A percentile compares a stretch with the other conserved stretches of the same genome.
These are phyloP conservation scores for Ochropacha duplaris DNA, from an alignment of 2,888 invertebrate species.

Conservation along the genomic window DNA sequence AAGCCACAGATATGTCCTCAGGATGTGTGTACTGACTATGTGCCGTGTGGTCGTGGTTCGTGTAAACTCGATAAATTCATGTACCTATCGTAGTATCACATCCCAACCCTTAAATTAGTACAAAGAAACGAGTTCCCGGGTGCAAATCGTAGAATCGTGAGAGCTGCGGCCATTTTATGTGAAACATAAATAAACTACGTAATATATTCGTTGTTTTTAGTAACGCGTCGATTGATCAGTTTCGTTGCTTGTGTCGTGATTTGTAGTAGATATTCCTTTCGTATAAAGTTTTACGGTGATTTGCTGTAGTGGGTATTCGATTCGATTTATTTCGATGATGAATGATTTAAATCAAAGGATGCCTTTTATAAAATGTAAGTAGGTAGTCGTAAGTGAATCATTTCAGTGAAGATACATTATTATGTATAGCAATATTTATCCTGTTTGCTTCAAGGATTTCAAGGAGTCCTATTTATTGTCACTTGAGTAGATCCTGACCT, in stretches of 20 bases:
- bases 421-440: slow-evolving; percentile 64
- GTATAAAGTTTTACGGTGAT: slow-evolving; percentile 59
- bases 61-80: slow-evolving; percentile 22
- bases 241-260: slow-evolving; percentile 71
- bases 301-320: no score
- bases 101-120: slow-evolving; percentile 64
- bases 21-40: background rate
- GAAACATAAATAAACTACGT: slow-evolving; percentile 36
- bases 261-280: slow-evolving; percentile 62
- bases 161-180: slow-evolving; percentile 58
- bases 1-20: slow-evolving; percentile 17
- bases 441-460: slow-evolving; percentile 51
- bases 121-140: slow-evolving; percentile 66
- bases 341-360: slow-evolving; percentile 71
- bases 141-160: slow-evolving; percentile 58
- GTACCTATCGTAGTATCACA: slow-evolving; percentile 53
- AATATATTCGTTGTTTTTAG: slow-evolving; percentile 58
- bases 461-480: slow-evolving; percentile 56
- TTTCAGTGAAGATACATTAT: slow-evolving; percentile 62
- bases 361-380: slow-evolving; percentile 80
- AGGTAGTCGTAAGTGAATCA: slow-evolving; percentile 73
- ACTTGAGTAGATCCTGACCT: slow-evolving; percentile 48
- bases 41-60: slow-evolving; percentile 1
- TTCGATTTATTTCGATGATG: slow-evolving; percentile 58
- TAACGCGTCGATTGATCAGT: slow-evolving; percentile 56